phyloP scores from a whole-genome alignment of 2,797 vertebrate species.

The Bradypodion pumilum region DNA sequence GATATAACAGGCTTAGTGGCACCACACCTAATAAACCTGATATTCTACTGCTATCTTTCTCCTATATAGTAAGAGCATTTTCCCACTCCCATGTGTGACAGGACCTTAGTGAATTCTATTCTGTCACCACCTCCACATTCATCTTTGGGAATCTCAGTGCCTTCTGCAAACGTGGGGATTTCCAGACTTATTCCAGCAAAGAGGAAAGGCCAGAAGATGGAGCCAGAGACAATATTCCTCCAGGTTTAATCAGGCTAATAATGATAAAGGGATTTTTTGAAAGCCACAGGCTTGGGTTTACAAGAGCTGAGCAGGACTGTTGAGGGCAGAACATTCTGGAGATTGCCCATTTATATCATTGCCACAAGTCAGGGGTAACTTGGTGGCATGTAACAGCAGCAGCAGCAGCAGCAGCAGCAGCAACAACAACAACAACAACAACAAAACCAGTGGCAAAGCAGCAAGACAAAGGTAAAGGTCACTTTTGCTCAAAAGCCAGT shows the following conservation, averaged over 20 bases:
- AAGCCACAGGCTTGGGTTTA: no score
- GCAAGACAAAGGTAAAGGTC: no score
- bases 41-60: background rate
- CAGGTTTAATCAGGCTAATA: background rate
- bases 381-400: no score
- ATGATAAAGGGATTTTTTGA: no score
- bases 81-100: background rate
- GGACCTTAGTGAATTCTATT: background rate
- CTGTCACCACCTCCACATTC: rapidly evolving
- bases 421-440: no score
- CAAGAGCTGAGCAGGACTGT: no score
- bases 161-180: background rate
- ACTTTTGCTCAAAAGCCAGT: no score
- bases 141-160: background rate
- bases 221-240: conserved; percentile 36
- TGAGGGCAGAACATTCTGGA: no score
- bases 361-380: no score
- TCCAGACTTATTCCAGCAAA: background rate
- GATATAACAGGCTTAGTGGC: no score
- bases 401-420: no score
- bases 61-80: background rate
- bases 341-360: no score
- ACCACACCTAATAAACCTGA: background rate
- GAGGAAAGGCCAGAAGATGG: conserved; percentile 49
- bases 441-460: background rate